These are phyloP conservation scores for Drosophila murphyi DNA, from an alignment of 1,140 invertebrate genomes.

Conservation along the genomic window DNA sequence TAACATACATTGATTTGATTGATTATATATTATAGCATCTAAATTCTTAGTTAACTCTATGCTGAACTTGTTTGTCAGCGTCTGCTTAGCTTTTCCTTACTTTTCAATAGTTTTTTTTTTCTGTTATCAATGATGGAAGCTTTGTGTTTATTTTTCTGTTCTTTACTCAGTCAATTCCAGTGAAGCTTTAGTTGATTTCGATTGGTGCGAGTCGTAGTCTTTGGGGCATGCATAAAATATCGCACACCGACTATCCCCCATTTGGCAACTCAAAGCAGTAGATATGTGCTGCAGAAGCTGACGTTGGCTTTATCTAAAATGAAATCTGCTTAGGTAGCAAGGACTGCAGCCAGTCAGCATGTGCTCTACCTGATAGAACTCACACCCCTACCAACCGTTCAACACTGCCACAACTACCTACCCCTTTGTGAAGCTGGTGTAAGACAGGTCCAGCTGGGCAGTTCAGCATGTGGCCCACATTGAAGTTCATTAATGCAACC, in stretches of 20 bases:
- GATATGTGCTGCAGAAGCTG: constrained; percentile 60
- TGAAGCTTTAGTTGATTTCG: constrained; percentile 30
- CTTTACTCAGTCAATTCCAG: constrained; percentile 24
- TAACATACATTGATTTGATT: too few relatives aligned
- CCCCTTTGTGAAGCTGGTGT: background rate
- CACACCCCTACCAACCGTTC: background rate
- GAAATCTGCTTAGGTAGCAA: constrained; percentile 75
- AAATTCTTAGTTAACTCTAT: background rate
- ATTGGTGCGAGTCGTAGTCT: constrained; percentile 15
- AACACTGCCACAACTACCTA: background rate
- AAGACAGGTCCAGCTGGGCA: constrained; percentile 18
- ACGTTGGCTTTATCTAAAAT: constrained; percentile 76
- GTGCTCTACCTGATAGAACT: background rate
- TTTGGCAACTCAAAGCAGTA: constrained; percentile 44
- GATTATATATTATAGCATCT: background rate
- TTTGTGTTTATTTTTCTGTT: constrained; percentile 1
- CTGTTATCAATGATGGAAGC: constrained; percentile 35
- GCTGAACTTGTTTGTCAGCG: too few relatives aligned
- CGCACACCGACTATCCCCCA: constrained; percentile 48
- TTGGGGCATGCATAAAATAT: constrained; percentile 44
- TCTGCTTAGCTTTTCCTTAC: constrained; percentile 1
- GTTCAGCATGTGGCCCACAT: constrained; percentile 59
- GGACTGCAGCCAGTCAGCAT: constrained; percentile 2
- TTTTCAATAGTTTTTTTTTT: constrained; percentile 42
- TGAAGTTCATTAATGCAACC: constrained; percentile 71